A percentile compares a stretch with the other conserved stretches of the same genome.
Conservation (phyloP, 2,797 vertebrate genomes). For the Peromyscus aztecus region DNA sequence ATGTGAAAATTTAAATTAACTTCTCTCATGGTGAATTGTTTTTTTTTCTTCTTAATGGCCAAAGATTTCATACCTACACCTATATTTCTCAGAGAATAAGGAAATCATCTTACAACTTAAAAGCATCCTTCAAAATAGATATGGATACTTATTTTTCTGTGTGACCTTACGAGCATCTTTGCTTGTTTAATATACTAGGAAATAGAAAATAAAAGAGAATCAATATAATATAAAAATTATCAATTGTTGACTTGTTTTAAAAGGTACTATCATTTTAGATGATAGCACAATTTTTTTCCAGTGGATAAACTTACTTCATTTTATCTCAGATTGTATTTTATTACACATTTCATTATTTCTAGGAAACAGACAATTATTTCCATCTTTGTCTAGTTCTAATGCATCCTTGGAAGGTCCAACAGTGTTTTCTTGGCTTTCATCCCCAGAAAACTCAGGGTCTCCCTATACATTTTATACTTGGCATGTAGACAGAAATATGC, state of each 20-base stretch:
- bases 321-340: neutral
- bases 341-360: neutral
- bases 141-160: neutral
- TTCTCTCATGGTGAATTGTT: neutral
- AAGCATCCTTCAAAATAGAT: neutral
- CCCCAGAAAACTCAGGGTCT: neutral
- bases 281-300: neutral
- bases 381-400: neutral
- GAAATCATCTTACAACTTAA: neutral
- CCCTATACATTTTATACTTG: neutral
- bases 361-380: neutral
- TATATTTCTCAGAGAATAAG: neutral
- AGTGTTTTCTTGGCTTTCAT: neutral
- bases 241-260: neutral
- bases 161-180: neutral
- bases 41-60: neutral
- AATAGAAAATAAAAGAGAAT: neutral
- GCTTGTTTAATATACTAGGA: neutral
- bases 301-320: neutral
- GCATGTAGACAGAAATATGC: neutral
- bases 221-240: neutral
- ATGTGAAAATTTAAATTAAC: neutral
- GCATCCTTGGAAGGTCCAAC: neutral
- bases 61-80: neutral
- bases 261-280: neutral